Evolutionary conservation across 2,797 vertebrate genomes (phyloP).

Genomic region (Pachyuromys duprasi): DNA sequence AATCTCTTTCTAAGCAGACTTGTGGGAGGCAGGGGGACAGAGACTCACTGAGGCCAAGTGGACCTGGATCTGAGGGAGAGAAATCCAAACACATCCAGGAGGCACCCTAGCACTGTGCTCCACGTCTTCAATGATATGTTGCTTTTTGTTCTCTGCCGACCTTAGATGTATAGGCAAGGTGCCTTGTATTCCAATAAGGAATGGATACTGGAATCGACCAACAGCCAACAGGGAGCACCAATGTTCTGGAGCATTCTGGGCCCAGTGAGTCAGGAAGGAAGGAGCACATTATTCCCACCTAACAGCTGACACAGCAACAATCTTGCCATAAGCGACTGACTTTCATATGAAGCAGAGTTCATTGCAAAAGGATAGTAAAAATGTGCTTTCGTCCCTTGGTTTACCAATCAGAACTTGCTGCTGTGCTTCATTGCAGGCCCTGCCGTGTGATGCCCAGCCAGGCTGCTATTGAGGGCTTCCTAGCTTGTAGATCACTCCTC

Average conservation of each 20-base stretch:
- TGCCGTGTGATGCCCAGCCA: slow-evolving; percentile 1
- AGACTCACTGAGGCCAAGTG: background rate
- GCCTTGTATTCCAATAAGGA: slow-evolving; percentile 39
- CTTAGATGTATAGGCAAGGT: slow-evolving; percentile 57
- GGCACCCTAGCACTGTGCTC: background rate
- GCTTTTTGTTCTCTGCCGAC: slow-evolving; percentile 4
- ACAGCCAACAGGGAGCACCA: background rate
- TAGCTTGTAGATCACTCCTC: slow-evolving; percentile 16
- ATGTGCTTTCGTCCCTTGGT: slow-evolving; percentile 56
- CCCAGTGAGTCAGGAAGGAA: background rate
- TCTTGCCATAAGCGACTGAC: slow-evolving; percentile 24
- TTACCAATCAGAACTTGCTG: slow-evolving; percentile 58
- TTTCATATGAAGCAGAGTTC: slow-evolving; percentile 29
- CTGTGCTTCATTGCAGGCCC: background rate
- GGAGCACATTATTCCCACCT: background rate
- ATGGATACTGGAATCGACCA: background rate
- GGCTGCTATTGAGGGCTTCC: background rate
- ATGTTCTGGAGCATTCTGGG: slow-evolving; percentile 47
- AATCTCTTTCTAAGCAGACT: background rate
- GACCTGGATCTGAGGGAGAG: background rate
- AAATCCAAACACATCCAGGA: background rate
- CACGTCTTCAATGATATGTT: background rate
- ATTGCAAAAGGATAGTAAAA: slow-evolving; percentile 73
- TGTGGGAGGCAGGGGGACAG: background rate
- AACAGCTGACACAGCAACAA: slow-evolving; percentile 41